Evolutionary conservation across 2,113 vertebrate species (phyloP), one percentile per base, ranked within the genome.

Genomic region (Crotalus tigris): DNA sequence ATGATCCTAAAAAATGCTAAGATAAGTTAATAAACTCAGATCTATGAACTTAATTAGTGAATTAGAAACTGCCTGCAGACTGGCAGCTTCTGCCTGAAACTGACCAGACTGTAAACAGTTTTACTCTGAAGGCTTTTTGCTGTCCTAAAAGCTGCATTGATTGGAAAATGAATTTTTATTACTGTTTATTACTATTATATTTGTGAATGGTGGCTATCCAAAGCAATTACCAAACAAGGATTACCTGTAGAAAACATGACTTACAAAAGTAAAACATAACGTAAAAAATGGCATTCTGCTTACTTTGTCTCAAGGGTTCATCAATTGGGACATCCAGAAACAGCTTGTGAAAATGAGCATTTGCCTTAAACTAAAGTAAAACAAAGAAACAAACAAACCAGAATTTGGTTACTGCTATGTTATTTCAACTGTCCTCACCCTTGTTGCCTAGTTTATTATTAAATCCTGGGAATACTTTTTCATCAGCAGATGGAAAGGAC

Each of bases 291-390:
- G 57, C 1, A 61, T 85, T 90, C 23, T 3, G 0, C 99, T 98
- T 97, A 99, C 99, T 99, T 97, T 99, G 99, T 92, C 97, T 98
- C 95, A 99, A 97, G 6, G 97, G 97, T 51, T 99, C 99, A 54
- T 98, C 98, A 86, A 97, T 98, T 88, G 98, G 98, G 97, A 99
- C 98, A 93, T 99, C 98, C 96, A 99, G 98, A 95, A 99, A 99
- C 96, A 99, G 95, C 98, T 99, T 99, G 97, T 99, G 99, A 96
- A 98, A 99, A 87, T 99, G 99, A 95, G 98, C 97, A 88, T 99
- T 99, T 91, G 98, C 98, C 96, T 99, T 99, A 17, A 98, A 97
- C 99, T 99, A 94, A 91, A 98, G 96, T 4, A 81, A 96, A 95
- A 96, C 91, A 57, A 95, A 95, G 19, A 33, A 33, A 96, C 93